Base-by-base conservation (phyloP, 2,797 vertebrate species). In the Aulostomus chinensis region DNA sequence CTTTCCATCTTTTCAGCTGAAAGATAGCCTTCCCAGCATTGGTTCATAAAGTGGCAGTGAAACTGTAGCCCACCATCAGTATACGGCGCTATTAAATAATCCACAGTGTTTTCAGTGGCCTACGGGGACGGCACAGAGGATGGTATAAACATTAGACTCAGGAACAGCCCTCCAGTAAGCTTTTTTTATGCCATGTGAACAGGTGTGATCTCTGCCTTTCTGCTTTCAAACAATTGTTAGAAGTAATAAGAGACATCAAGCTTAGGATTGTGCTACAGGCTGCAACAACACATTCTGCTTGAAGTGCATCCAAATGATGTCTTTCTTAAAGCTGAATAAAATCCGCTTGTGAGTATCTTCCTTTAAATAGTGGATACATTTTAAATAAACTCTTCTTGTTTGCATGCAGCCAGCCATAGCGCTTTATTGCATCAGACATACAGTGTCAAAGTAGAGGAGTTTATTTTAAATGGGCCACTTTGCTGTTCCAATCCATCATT, bases 121-220 rank as follows among this genome's bases (percentile, higher is more conserved):
- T 72, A 56, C 73, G 61, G 79, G 76, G 80, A 83, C 33, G 33
- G 47, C 25, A 46, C 39, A 25, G 51, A 54, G 61, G 65, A 69
- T 75, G 81, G 70, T 80, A 77, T 79, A 72, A 81, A 81, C 80
- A 84, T 86, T 70, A 80, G 68, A 83, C 66, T 68, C 58, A 30
- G 63, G 73, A 81, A 70, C 74, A 80, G 69, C 56, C 79, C 70
- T 77, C 40, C 68, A 66, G 74, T 68, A 66, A 76, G 64, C 29
- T 47, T 70, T 76, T 24, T 72, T 66, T 68, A 77, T 46, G 39
- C 64, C 58, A 63, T 52, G 58, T 54, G 66, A 86, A 80, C 85
- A 87, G 86, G 80, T 88, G 83, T 78, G 79, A 84, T 76, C 71
- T 60, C 73, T 70, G 73, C 57, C 63, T 58, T 52, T 60, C 53